These are phyloP conservation scores for Pyrochroa serraticornis DNA, from an alignment of 2,888 invertebrate genomes.

Conservation along the genomic window DNA sequence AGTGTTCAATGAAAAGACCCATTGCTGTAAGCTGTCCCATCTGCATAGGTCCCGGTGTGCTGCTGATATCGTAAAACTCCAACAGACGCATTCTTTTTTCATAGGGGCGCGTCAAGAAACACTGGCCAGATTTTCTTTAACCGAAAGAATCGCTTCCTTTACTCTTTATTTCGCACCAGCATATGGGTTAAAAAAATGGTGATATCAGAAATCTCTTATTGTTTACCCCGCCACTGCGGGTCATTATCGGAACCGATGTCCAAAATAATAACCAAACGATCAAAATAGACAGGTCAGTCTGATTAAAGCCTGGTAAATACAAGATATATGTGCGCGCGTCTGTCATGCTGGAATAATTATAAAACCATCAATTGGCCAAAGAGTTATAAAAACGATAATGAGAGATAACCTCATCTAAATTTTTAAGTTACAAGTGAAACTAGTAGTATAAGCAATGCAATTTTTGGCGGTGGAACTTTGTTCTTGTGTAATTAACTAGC, in stretches of 20 bases:
- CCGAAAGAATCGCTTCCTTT: neutral
- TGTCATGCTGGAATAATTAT: conserved; percentile 1
- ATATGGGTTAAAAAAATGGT: no score
- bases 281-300: conserved; percentile 23
- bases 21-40: conserved; percentile 31
- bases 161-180: neutral
- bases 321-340: neutral
- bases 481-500: no score
- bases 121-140: conserved; percentile 14
- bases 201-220: neutral
- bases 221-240: conserved; percentile 3
- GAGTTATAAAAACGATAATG: conserved; percentile 36
- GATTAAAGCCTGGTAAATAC: conserved; percentile 18
- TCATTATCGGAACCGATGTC: conserved; percentile 22
- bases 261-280: conserved; percentile 21
- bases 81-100: conserved; percentile 24
- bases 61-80: conserved; percentile 23
- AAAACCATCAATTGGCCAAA: conserved; percentile 27
- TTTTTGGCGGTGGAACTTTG: conserved; percentile 15
- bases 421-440: conserved; percentile 27
- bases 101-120: conserved; percentile 18
- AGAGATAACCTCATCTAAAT: conserved; percentile 39
- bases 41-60: conserved; percentile 32
- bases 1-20: conserved; percentile 49
- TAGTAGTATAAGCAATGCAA: conserved; percentile 26